A percentile compares a stretch with the other conserved stretches of the same genome.
These are phyloP conservation scores for Ceyx melanurus DNA, from an alignment of 2,113 vertebrate genomes.

Conservation along the genomic window DNA sequence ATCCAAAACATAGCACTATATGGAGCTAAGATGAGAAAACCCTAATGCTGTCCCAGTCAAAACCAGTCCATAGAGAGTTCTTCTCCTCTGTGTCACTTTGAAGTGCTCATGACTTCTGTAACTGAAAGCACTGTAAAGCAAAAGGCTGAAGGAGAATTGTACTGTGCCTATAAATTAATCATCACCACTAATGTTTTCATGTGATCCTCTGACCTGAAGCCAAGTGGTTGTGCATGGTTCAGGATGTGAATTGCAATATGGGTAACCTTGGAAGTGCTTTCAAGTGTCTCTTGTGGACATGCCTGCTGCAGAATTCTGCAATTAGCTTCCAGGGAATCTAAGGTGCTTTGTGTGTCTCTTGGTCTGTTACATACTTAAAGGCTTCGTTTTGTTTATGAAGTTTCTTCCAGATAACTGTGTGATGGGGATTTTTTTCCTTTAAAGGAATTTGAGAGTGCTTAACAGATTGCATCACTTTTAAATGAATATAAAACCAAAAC, in stretches of 20 bases:
- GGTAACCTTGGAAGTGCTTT: neutral
- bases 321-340: neutral
- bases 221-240: neutral
- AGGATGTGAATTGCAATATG: neutral
- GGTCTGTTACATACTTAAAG: neutral
- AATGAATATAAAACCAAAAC: neutral
- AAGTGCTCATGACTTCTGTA: neutral
- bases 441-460: neutral
- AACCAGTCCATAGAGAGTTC: neutral
- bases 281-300: neutral
- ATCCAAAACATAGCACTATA: neutral
- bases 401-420: neutral
- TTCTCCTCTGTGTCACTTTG: neutral
- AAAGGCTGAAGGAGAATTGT: neutral
- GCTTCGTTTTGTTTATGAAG: neutral
- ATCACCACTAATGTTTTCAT: neutral
- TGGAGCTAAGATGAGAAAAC: neutral
- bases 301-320: neutral
- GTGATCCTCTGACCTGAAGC: neutral
- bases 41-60: neutral
- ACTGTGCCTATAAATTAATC: neutral
- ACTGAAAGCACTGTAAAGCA: neutral
- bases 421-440: neutral
- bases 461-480: neutral
- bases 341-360: neutral